phyloP scores from a whole-genome alignment of 2,113 vertebrate genomes.

The Turdus rufiventris region DNA sequence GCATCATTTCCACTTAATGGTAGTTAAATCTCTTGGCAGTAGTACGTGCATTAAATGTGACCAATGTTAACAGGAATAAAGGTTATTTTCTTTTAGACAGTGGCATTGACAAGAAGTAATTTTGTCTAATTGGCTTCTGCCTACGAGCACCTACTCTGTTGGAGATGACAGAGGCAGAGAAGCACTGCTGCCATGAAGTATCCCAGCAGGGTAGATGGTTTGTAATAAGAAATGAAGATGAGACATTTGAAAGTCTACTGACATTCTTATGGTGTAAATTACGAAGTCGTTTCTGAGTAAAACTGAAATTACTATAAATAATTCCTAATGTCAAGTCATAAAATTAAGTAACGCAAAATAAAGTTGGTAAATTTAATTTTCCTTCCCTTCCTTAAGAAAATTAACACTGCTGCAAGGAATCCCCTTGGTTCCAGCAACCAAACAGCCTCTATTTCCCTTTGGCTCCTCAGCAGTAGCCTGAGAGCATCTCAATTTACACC shows the following conservation, averaged over 20 bases:
- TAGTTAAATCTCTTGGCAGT: not conserved
- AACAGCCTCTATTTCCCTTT: not conserved
- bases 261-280: rapidly evolving
- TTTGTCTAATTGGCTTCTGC: not conserved
- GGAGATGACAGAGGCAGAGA: not conserved
- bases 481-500: not conserved
- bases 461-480: not conserved
- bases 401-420: not conserved
- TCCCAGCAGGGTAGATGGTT: not conserved
- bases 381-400: not conserved
- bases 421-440: not conserved
- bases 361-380: not conserved
- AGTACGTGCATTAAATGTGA: not conserved
- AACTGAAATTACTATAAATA: not conserved
- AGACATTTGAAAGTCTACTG: not conserved
- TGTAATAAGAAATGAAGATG: not conserved
- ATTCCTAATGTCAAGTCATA: rapidly evolving
- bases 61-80: not conserved
- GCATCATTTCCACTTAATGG: constrained; percentile 16
- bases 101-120: not conserved
- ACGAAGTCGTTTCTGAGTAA: not conserved
- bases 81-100: not conserved
- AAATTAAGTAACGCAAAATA: not conserved
- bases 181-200: not conserved
- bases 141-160: not conserved